Base-by-base conservation (phyloP, 2,888 invertebrate genomes). In the Diaprepes abbreviatus region DNA sequence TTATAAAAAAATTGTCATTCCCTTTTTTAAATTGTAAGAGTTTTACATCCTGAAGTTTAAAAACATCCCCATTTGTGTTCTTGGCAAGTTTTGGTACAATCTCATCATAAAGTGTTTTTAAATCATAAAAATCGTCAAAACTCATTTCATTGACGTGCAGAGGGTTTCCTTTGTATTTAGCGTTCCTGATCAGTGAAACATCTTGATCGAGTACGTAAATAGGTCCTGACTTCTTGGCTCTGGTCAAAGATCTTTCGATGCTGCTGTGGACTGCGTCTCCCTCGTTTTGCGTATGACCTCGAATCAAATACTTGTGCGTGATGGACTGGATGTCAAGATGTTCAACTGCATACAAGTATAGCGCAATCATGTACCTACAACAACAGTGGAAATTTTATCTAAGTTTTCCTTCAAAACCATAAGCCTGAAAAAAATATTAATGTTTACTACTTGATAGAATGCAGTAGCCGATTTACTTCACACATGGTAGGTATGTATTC, bases 261-360 rank as follows among this genome's bases (percentile, higher is more conserved):
- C 62, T 43, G 50, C 66, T 68, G 24, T 72, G 62, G 5, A 68
- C 48, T 14, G 69, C 40, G 35, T 69, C 66, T 5, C 50, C 72
- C 35, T 72, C 64, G 57, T 73, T 73, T 40, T 67, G 72, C 0
- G 67, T 70, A 36, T 73, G 72, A 1, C 72, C 72, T 1, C 43
- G 38, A 3, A 70, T 66, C 14, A 70, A 38, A 45, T 58, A 72
- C 40, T 70, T 70, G 21, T 73, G 72, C n/a, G 67, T 70, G 7
- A 73, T 67, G 14, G 67, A 55, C 10, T 58, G 21, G 21, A 72
- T 70, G 10, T 59, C 28, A 36, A 66, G 45, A 1, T 36, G 10
- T 19, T 59, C 24, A 0, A 72, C 59, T 4, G 69, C 66, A 52
- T 66, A 72, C 9, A 60, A 43, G 45, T 66, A 69, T 14, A 24